Evolutionary conservation across 1,140 invertebrate species (phyloP).

Genomic region (Rhizoglyphus robini): DNA sequence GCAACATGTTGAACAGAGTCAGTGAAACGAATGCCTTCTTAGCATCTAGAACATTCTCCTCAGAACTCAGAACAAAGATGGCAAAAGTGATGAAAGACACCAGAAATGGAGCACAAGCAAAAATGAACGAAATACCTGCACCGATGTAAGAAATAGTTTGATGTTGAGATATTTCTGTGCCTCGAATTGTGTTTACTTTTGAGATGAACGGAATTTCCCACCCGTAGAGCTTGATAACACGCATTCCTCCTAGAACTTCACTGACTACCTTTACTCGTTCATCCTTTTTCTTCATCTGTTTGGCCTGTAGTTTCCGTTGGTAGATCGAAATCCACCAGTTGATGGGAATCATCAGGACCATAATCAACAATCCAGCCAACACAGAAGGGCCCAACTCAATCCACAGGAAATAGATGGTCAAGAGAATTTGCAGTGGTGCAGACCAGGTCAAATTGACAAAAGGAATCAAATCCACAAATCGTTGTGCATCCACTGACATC

Average conservation of each 20-base stretch:
- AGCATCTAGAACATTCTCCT: background rate
- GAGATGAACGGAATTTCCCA: conserved; percentile 29
- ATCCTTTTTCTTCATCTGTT: conserved; percentile 33
- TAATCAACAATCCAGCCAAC: conserved; percentile 35
- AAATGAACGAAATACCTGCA: background rate
- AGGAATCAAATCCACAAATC: conserved; percentile 28
- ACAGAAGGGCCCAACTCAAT: conserved; percentile 42
- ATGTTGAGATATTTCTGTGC: conserved; percentile 9
- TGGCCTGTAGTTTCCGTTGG: conserved; percentile 31
- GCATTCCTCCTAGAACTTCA: conserved; percentile 34
- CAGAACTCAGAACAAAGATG: background rate
- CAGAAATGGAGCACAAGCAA: conserved; percentile 7
- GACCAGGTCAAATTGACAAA: conserved; percentile 70
- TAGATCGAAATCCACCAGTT: background rate
- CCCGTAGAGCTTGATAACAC: conserved; percentile 26
- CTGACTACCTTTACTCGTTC: conserved; percentile 32
- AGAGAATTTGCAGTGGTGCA: conserved; percentile 73
- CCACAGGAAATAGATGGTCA: conserved; percentile 86
- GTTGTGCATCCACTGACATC: conserved; percentile 41
- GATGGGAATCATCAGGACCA: conserved; percentile 37
- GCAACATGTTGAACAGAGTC: background rate
- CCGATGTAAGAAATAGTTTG: conserved; percentile 1
- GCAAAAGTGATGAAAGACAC: conserved; percentile 6
- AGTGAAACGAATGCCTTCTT: conserved; percentile 5
- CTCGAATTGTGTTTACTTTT: background rate